Evolutionary conservation across 2,113 vertebrate species (phyloP).

Genomic region (Orientallactaga bullata): DNA sequence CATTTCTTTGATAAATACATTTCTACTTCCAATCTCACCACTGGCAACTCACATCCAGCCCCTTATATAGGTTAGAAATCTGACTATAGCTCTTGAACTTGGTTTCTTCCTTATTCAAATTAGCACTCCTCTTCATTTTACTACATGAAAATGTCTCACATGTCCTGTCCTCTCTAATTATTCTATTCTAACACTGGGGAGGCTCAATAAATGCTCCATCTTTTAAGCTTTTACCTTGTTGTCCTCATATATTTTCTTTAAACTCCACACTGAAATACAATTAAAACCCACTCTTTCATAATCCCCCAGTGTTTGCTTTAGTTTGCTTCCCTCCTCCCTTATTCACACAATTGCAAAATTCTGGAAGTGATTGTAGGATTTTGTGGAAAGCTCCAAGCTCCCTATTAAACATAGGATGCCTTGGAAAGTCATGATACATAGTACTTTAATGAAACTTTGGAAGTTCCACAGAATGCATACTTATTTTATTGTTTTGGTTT

Average conservation of each 20-base stretch:
- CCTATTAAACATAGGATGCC: background rate
- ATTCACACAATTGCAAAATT: too few species aligned
- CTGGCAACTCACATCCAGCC: background rate
- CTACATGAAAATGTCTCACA: background rate
- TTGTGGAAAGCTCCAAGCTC: too few species aligned
- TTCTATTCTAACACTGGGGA: background rate
- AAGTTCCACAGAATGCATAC: rapidly evolving
- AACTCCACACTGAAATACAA: too few species aligned
- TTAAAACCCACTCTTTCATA: too few species aligned
- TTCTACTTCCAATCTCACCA: background rate
- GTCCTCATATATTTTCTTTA: too few species aligned
- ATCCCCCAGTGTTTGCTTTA: too few species aligned
- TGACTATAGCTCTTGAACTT: background rate
- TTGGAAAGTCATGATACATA: rapidly evolving
- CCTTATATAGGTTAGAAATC: background rate
- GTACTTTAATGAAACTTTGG: background rate
- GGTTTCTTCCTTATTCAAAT: background rate
- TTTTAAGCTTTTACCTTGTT: background rate
- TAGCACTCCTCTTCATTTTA: background rate
- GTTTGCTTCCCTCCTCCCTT: too few species aligned
- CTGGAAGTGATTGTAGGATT: too few species aligned
- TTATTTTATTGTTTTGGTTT: background rate
- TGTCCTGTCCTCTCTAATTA: background rate
- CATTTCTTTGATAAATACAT: background rate
- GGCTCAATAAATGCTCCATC: background rate